phyloP scores from a whole-genome alignment of 1,140 invertebrate species.

The Phymorhynchus buccinoides region DNA sequence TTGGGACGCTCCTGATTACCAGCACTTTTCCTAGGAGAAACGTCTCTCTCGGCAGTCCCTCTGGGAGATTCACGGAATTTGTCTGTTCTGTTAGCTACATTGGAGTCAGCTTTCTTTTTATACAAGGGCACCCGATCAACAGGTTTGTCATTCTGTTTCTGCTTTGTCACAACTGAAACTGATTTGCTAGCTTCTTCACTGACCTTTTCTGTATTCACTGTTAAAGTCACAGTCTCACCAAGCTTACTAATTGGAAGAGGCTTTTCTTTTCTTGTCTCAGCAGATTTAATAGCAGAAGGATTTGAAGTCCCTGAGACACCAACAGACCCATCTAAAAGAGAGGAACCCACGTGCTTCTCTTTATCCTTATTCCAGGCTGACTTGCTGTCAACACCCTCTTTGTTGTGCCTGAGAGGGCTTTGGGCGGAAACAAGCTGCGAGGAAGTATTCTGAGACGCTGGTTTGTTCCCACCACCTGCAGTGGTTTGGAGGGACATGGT shows the following conservation, averaged over 20 bases:
- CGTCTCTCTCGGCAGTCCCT: neutral
- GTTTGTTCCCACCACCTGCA: neutral
- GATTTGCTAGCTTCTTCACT: neutral
- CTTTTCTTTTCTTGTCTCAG: neutral
- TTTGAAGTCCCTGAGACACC: neutral
- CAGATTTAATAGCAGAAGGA: neutral
- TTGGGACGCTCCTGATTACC: neutral
- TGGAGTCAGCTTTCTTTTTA: conserved; percentile 5
- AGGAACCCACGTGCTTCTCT: neutral
- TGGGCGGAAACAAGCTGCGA: neutral
- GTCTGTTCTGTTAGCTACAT: neutral
- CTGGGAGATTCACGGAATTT: neutral
- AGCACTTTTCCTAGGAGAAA: neutral
- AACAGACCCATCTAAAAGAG: neutral
- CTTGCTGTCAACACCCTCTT: neutral
- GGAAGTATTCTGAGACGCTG: neutral
- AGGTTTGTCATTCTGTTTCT: neutral
- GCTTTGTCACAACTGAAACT: neutral
- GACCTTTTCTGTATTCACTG: neutral
- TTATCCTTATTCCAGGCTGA: neutral
- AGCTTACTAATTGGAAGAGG: neutral
- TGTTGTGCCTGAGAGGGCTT: too few relatives aligned
- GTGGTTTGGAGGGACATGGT: neutral
- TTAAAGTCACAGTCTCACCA: conserved; percentile 2
- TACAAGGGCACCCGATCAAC: neutral